Evolutionary conservation across 2,888 invertebrate species (phyloP), one percentile per base, ranked within the genome.

Genomic region (Diadegma fenestrale): DNA sequence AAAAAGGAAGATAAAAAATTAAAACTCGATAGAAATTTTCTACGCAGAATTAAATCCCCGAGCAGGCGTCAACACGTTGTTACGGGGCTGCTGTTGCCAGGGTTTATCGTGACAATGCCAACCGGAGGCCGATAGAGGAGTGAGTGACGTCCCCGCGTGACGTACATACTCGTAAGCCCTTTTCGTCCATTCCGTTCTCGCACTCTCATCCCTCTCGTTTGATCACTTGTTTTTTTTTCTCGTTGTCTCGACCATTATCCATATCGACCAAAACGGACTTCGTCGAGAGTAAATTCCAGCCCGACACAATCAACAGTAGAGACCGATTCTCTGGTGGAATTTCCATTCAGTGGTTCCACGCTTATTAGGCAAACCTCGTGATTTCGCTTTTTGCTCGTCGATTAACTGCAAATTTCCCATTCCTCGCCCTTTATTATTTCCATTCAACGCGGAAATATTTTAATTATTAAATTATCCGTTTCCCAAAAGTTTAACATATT

Each of bases 271-370:
- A 75, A 43, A 30, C 7, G 54, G 26, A 12, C 71, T 51, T 73
- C 61, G 37, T 30, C 54, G 41, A 61, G 64, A 33, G 68, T 75
- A 75, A 85, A 85, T 85, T 81, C 78, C 73, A 75, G 81, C 81
- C 22, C 61, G 54, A 37, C 19, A 14, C 51, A 58, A 43, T 58
- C 30, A 73, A 45, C 61, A 77, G 72, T 30, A 45, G 69, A 72
- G 48, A 73, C 78, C 63, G 54, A 75, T 73, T 81, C 81, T 81
- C 81, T 73, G 51, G 54, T 79, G 85, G 81, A 85, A 82, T 85
- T 85, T 78, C 77, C 78, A 85, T 85, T 81, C 81, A 79, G 71
- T 69, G 63, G 33, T 51, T 77, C 72, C 51, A 19, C 66, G 22
- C 17, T n/a, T 33, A 26, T 30, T 30, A 26, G 26, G n/a, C n/a